Evolutionary conservation across 2,797 vertebrate genomes (phyloP).

Genomic region (Myotis daubentonii): DNA sequence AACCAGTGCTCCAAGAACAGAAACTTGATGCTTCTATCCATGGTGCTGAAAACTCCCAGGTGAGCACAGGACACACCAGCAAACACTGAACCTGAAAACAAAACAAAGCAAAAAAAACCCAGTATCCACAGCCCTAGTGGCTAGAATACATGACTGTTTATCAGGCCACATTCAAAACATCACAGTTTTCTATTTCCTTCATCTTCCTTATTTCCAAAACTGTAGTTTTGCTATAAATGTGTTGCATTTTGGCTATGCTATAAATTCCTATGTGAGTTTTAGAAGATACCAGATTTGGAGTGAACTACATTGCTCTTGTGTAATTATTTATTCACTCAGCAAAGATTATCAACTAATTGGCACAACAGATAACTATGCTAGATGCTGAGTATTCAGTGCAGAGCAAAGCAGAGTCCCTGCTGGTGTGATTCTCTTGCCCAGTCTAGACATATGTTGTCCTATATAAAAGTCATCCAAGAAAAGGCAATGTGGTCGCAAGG

Average conservation of each 20-base stretch:
- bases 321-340: slow-evolving; percentile 21
- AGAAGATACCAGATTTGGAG: neutral
- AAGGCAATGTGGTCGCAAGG: neutral
- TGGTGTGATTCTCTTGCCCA: neutral
- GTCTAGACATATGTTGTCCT: neutral
- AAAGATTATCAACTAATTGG: neutral
- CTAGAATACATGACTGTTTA: neutral
- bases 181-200: neutral
- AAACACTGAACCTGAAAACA: neutral
- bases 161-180: neutral
- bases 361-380: neutral
- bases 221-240: neutral
- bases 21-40: neutral
- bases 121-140: neutral
- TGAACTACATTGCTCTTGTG: neutral
- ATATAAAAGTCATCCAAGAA: slow-evolving; percentile 7
- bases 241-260: neutral
- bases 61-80: neutral
- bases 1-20: neutral
- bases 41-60: slow-evolving; percentile 24
- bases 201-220: neutral
- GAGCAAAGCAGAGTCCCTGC: neutral
- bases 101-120: neutral
- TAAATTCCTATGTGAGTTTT: slow-evolving; percentile 30
- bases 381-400: neutral